Conservation (phyloP, 2,888 invertebrate species). For the Dasysyrphus albostriatus region DNA sequence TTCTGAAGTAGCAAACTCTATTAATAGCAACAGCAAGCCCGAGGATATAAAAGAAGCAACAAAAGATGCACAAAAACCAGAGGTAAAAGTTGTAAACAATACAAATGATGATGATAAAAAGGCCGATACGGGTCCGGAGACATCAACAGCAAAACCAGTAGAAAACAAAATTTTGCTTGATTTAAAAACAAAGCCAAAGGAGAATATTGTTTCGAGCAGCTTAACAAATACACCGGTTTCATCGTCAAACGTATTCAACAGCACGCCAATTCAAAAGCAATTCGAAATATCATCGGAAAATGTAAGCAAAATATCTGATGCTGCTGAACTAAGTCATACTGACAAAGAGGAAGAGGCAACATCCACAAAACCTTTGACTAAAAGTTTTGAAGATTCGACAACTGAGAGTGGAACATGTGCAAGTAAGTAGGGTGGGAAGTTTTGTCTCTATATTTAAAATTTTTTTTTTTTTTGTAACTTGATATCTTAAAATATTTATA, state of each 20-base stretch:
- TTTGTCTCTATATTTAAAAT: background rate
- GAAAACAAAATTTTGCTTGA: slow-evolving; percentile 69
- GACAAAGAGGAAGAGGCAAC: slow-evolving; percentile 53
- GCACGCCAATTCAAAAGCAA: slow-evolving; percentile 74
- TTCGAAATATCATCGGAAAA: slow-evolving; percentile 77
- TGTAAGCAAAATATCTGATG: slow-evolving; percentile 76
- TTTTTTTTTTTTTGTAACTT: background rate
- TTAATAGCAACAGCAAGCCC: background rate
- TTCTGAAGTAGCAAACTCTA: background rate
- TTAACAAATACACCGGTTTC: slow-evolving; percentile 69
- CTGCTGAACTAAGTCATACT: slow-evolving; percentile 50
- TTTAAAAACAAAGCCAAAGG: slow-evolving; percentile 69
- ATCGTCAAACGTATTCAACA: slow-evolving; percentile 75
- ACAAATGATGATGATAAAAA: slow-evolving; percentile 18
- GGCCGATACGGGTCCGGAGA: background rate
- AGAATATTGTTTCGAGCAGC: slow-evolving; percentile 69
- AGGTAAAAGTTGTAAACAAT: slow-evolving; percentile 1
- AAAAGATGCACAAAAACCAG: background rate
- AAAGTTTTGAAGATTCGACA: slow-evolving; percentile 52
- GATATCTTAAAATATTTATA: background rate
- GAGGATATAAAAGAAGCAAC: background rate
- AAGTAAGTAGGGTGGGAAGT: slow-evolving; percentile 49
- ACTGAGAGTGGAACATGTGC: slow-evolving; percentile 68
- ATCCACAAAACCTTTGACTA: slow-evolving; percentile 39
- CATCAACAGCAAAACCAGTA: slow-evolving; percentile 18